These are phyloP conservation scores for Danaus melanippus DNA, from an alignment of 1,140 invertebrate genomes.

Conservation along the genomic window DNA sequence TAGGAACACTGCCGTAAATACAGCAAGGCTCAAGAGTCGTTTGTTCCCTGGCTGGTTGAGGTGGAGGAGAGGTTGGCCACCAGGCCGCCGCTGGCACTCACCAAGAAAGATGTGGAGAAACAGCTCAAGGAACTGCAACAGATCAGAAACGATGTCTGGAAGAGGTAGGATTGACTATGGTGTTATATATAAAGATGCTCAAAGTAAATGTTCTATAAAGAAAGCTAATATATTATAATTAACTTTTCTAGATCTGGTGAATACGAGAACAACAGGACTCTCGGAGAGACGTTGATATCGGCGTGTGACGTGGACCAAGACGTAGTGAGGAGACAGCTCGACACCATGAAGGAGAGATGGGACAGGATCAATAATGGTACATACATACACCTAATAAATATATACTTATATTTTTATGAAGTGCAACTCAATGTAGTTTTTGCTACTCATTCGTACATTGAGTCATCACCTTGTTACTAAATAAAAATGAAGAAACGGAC, in stretches of 20 bases:
- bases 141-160: slow-evolving; percentile 94
- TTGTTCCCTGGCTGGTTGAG: slow-evolving; percentile 90
- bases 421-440: too few relatives aligned
- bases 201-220: background rate
- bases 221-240: slow-evolving; percentile 2
- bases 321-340: slow-evolving; percentile 86
- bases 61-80: slow-evolving; percentile 88
- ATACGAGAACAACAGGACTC: slow-evolving; percentile 88
- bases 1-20: slow-evolving; percentile 93
- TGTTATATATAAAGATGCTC: background rate
- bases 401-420: too few relatives aligned
- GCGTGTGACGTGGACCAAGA: slow-evolving; percentile 93
- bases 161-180: slow-evolving; percentile 65
- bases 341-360: slow-evolving; percentile 88
- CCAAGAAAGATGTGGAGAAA: slow-evolving; percentile 88
- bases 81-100: slow-evolving; percentile 85
- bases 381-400: background rate
- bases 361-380: slow-evolving; percentile 88
- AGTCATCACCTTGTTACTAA: too few relatives aligned
- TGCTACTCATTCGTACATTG: too few relatives aligned
- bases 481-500: too few relatives aligned
- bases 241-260: slow-evolving; percentile 81
- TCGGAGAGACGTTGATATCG: slow-evolving; percentile 88
- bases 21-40: slow-evolving; percentile 85
- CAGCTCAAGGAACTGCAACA: slow-evolving; percentile 91